Percentiles rank a stretch among this genome's conserved stretches.
These are phyloP conservation scores for Enoplosus armatus DNA, from an alignment of 2,797 vertebrate species.

Conservation along the genomic window DNA sequence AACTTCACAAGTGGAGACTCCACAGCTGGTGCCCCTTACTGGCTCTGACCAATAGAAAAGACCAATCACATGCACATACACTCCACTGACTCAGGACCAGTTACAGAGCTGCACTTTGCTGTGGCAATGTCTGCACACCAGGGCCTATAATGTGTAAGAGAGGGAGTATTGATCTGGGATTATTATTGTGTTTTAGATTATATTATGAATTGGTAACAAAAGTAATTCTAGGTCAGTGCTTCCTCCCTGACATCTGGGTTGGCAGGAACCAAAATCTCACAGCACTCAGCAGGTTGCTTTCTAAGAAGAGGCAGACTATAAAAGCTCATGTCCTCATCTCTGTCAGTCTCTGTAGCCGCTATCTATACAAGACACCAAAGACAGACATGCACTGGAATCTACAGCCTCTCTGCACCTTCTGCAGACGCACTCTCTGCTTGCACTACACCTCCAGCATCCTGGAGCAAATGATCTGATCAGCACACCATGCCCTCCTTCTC, in stretches of 20 bases:
- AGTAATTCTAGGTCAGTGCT: slow-evolving; percentile 36
- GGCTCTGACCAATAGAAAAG: slow-evolving; percentile 88
- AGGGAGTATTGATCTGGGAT: slow-evolving; percentile 22
- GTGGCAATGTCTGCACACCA: slow-evolving; percentile 24
- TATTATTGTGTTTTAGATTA: slow-evolving; percentile 24
- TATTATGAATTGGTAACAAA: slow-evolving; percentile 13
- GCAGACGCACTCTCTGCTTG: slow-evolving; percentile 68
- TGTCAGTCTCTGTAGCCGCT: slow-evolving; percentile 35
- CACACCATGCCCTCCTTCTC: slow-evolving; percentile 58
- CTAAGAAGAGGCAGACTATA: slow-evolving; percentile 14
- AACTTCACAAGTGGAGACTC: slow-evolving; percentile 86
- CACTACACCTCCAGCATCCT: slow-evolving; percentile 65
- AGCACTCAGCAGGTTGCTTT: slow-evolving; percentile 33
- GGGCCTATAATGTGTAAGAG: slow-evolving; percentile 16
- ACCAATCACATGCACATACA: slow-evolving; percentile 41
- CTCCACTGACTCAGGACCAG: slow-evolving; percentile 77
- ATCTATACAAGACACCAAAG: slow-evolving; percentile 76
- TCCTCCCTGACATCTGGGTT: neutral
- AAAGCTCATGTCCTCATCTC: slow-evolving; percentile 20
- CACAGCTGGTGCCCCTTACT: slow-evolving; percentile 89
- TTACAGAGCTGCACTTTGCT: slow-evolving; percentile 51
- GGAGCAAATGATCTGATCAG: slow-evolving; percentile 51
- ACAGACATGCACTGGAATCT: slow-evolving; percentile 84
- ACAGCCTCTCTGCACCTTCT: slow-evolving; percentile 71
- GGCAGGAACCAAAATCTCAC: slow-evolving; percentile 44